These are phyloP conservation scores for Bothrops alternatus DNA, from an alignment of 2,797 vertebrate species.

Conservation along the genomic window DNA sequence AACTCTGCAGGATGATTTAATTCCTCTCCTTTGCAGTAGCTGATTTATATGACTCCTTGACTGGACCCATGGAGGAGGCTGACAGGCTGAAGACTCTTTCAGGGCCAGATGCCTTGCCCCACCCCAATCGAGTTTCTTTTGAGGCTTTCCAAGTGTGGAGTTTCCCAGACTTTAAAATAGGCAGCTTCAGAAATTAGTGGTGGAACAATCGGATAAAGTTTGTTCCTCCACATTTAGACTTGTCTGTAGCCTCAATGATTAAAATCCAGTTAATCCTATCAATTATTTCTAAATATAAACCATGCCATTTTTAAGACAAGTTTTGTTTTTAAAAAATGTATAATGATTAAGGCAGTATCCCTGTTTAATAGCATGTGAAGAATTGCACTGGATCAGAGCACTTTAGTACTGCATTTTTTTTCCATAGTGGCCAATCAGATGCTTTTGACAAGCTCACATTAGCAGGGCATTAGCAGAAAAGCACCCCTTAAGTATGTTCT, in stretches of 20 bases:
- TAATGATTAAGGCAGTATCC: neutral
- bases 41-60: neutral
- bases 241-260: neutral
- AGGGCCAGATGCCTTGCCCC: neutral
- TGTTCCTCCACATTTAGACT: neutral
- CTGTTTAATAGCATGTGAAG: neutral
- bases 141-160: neutral
- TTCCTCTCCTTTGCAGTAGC: neutral
- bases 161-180: neutral
- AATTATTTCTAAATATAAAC: neutral
- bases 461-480: neutral
- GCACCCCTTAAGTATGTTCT: neutral
- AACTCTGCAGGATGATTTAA: neutral
- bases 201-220: neutral
- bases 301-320: neutral
- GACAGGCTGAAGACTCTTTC: neutral
- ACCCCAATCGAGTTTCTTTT: neutral
- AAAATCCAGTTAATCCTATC: neutral
- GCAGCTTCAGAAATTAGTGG: neutral
- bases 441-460: neutral
- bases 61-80: neutral
- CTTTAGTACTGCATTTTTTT: neutral
- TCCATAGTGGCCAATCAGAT: neutral
- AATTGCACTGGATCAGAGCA: neutral
- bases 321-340: neutral